Percentiles rank a stretch among this genome's conserved stretches.
Evolutionary conservation across 2,797 vertebrate genomes (phyloP).

Genomic region (Carapus acus): DNA sequence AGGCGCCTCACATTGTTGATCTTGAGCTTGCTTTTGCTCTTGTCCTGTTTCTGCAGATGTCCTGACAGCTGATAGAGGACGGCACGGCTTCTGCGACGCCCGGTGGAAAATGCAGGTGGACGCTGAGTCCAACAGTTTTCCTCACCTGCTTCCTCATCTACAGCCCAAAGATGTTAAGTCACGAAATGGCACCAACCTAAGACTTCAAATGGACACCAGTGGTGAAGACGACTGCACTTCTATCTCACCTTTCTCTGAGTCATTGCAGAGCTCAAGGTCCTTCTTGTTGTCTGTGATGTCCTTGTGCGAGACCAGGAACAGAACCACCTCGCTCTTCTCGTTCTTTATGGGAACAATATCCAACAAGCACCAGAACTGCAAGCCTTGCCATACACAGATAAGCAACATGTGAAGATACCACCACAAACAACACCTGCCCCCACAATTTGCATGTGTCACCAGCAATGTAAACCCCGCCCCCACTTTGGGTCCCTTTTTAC

Average conservation of each 20-base stretch:
- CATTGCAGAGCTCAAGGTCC: conserved; percentile 56
- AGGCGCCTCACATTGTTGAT: conserved; percentile 74
- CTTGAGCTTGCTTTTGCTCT: conserved; percentile 77
- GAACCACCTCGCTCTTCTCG: conserved; percentile 80
- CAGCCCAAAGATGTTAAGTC: too few relatives aligned
- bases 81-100: conserved; percentile 76
- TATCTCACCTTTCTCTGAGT: conserved; percentile 67
- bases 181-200: too few relatives aligned
- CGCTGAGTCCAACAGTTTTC: conserved; percentile 68
- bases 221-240: too few relatives aligned
- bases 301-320: conserved; percentile 80
- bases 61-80: conserved; percentile 83
- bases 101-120: conserved; percentile 69
- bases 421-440: too few relatives aligned
- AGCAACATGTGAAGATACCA: too few relatives aligned
- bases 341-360: conserved; percentile 80
- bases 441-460: too few relatives aligned
- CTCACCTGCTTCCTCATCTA: conserved; percentile 72
- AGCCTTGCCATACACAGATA: too few relatives aligned
- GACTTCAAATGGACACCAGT: too few relatives aligned
- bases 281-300: conserved; percentile 79
- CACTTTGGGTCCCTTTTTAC: conserved; percentile 45
- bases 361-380: conserved; percentile 79
- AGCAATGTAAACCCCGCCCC: too few relatives aligned
- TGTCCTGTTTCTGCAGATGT: conserved; percentile 81